Evolutionary conservation across 2,113 vertebrate species (phyloP).

Genomic region (Amphiprion percula): DNA sequence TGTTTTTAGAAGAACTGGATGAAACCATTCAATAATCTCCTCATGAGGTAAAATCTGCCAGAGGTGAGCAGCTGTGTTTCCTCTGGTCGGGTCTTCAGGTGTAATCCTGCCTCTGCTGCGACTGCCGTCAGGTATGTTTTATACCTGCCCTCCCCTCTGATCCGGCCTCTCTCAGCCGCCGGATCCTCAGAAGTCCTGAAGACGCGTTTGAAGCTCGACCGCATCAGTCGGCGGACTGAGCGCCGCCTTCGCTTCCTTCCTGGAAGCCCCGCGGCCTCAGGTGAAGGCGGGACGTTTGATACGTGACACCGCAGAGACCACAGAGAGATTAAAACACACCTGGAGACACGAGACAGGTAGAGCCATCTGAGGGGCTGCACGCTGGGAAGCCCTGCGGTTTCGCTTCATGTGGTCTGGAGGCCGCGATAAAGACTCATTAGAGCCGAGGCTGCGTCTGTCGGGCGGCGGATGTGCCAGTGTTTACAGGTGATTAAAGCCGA

Average conservation of each 20-base stretch:
- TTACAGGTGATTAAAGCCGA: conserved; percentile 69
- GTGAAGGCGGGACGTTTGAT: conserved; percentile 68
- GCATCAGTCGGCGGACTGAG: conserved; percentile 67
- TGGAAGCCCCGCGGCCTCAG: conserved; percentile 63
- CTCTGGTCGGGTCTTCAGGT: too few relatives aligned
- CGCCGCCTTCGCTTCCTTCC: conserved; percentile 70
- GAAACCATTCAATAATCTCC: too few relatives aligned
- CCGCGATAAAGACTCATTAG: conserved; percentile 63
- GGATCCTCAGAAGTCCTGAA: conserved; percentile 53
- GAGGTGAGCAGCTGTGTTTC: not conserved
- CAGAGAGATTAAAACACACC: conserved; percentile 72
- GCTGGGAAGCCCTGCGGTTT: conserved; percentile 29
- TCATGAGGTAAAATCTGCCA: too few relatives aligned
- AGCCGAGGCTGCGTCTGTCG: conserved; percentile 29
- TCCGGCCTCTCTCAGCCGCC: conserved; percentile 37
- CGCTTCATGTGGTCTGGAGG: conserved; percentile 65
- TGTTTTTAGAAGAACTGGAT: too few relatives aligned
- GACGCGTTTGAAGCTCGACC: conserved; percentile 69
- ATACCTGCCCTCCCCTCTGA: conserved; percentile 57
- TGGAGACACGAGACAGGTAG: conserved; percentile 54
- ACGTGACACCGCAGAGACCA: conserved; percentile 64
- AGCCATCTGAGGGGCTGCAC: conserved; percentile 22
- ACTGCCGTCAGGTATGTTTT: conserved; percentile 59
- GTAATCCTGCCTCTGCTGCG: not conserved
- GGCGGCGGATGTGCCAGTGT: conserved; percentile 55